phyloP scores from a whole-genome alignment of 1,140 invertebrate genomes.

The Dendrolimus kikuchii region DNA sequence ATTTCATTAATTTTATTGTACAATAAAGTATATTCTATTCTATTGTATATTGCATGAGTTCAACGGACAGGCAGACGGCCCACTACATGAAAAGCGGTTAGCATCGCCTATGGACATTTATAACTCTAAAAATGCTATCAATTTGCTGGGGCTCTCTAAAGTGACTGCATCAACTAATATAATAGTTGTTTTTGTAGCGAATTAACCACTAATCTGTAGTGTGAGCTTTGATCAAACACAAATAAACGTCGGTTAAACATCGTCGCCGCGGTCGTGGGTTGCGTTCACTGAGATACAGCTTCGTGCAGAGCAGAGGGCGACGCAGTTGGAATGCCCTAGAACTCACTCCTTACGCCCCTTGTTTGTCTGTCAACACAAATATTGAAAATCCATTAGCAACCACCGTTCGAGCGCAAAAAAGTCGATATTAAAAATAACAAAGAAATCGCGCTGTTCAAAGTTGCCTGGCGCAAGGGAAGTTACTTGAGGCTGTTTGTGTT shows the following conservation, averaged over 20 bases:
- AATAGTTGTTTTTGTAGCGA: neutral
- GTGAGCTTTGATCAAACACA: constrained; percentile 12
- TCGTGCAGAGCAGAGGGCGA: constrained; percentile 16
- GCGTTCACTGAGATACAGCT: constrained; percentile 16
- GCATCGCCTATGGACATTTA: too few relatives aligned
- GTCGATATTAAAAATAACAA: constrained; percentile 55
- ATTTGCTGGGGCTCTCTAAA: neutral
- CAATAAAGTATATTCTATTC: too few relatives aligned
- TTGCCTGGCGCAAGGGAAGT: constrained; percentile 25
- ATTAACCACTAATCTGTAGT: constrained; percentile 16
- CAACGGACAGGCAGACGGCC: too few relatives aligned
- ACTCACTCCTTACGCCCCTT: constrained; percentile 35
- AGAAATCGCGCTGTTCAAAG: constrained; percentile 30
- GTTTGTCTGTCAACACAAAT: constrained; percentile 58
- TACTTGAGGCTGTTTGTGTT: constrained; percentile 28
- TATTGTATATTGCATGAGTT: too few relatives aligned
- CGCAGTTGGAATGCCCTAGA: constrained; percentile 16
- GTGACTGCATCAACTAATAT: neutral
- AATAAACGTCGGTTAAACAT: constrained; percentile 18
- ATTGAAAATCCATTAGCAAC: constrained; percentile 61
- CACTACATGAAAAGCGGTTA: too few relatives aligned
- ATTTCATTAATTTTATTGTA: too few relatives aligned
- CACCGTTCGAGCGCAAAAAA: constrained; percentile 39
- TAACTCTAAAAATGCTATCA: neutral
- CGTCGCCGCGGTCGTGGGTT: constrained; percentile 7